Conservation (phyloP, 2,113 vertebrate genomes). For the Seriola dumerili region DNA sequence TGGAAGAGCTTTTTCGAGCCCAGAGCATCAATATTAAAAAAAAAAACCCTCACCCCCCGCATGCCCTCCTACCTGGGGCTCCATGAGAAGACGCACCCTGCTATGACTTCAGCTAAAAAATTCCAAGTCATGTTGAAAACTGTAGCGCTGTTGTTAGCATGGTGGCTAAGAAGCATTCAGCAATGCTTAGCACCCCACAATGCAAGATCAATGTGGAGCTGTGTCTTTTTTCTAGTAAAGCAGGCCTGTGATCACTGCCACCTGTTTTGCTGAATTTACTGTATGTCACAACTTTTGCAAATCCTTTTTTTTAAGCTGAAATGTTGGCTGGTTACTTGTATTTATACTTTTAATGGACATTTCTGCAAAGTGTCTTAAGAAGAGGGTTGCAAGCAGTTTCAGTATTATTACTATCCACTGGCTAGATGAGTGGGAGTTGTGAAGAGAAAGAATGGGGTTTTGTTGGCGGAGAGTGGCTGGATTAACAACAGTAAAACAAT, state of each 20-base stretch:
- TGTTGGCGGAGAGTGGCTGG: constrained; percentile 14
- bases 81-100: constrained; percentile 57
- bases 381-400: constrained; percentile 14
- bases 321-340: not conserved
- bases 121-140: constrained; percentile 54
- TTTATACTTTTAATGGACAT: constrained; percentile 17
- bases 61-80: constrained; percentile 59
- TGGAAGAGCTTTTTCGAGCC: constrained; percentile 57
- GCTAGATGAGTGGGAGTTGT: not conserved
- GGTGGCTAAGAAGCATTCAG: constrained; percentile 45
- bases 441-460: constrained; percentile 6
- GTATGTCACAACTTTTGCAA: constrained; percentile 33
- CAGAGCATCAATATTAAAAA: constrained; percentile 65
- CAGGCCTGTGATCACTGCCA: constrained; percentile 22
- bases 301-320: not conserved
- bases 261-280: constrained; percentile 10
- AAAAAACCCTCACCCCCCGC: constrained; percentile 26
- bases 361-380: not conserved
- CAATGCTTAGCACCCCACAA: constrained; percentile 47
- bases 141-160: constrained; percentile 40
- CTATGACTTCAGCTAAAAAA: constrained; percentile 62
- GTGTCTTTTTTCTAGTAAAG: constrained; percentile 23
- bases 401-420: constrained; percentile 15
- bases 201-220: constrained; percentile 53
- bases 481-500: constrained; percentile 33